Percentiles rank a stretch among this genome's conserved stretches.
These are phyloP conservation scores for Scaptomyza hsui DNA, from an alignment of 1,140 invertebrate genomes.

Conservation along the genomic window DNA sequence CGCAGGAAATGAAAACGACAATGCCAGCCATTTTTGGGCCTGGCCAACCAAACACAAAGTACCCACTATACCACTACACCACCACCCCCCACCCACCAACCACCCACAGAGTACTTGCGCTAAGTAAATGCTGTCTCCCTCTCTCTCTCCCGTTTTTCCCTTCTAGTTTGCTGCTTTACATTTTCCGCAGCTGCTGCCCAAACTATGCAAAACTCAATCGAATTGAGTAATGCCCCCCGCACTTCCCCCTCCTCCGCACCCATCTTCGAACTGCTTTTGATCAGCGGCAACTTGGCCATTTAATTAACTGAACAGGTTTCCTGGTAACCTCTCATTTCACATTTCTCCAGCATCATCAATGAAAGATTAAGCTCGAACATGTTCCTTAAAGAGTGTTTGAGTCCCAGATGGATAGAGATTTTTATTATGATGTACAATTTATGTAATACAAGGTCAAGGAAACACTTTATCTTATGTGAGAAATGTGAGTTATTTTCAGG, in stretches of 20 bases:
- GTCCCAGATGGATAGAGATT: too few species aligned
- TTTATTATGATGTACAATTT: too few species aligned
- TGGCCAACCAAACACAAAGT: slow-evolving; percentile 23
- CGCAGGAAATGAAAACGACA: slow-evolving; percentile 30
- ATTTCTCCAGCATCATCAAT: too few species aligned
- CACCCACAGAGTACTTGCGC: slow-evolving; percentile 52
- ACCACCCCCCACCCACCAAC: too few species aligned
- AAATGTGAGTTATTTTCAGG: slow-evolving; percentile 2
- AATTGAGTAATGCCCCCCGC: slow-evolving; percentile 48
- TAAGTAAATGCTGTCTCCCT: slow-evolving; percentile 49
- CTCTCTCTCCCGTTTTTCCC: too few species aligned
- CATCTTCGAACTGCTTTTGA: slow-evolving; percentile 9
- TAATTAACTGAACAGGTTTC: slow-evolving; percentile 62
- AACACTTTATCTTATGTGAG: background rate
- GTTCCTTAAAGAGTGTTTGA: background rate
- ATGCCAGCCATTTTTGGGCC: slow-evolving; percentile 34
- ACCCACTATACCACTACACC: too few species aligned
- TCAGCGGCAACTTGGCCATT: slow-evolving; percentile 48
- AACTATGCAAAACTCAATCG: slow-evolving; percentile 60
- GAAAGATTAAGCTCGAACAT: too few species aligned
- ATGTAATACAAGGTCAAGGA: slow-evolving; percentile 31
- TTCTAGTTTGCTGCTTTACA: too few species aligned
- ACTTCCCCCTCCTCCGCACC: too few species aligned
- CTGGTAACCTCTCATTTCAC: slow-evolving; percentile 3
- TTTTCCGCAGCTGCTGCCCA: slow-evolving; percentile 39